Conservation (phyloP, 2,797 vertebrate genomes). For the Tarsius wallacei region DNA sequence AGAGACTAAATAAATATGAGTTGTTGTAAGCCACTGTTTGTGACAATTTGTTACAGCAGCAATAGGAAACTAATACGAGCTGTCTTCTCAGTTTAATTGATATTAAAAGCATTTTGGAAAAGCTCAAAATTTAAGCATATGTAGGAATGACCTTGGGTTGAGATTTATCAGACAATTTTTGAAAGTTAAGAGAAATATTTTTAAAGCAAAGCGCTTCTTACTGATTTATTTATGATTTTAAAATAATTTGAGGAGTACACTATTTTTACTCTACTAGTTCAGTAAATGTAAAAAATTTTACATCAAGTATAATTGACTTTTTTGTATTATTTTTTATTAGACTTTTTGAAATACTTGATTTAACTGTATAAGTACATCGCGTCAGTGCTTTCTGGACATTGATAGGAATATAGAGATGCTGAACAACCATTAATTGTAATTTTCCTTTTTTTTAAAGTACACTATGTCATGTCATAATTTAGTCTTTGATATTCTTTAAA, state of each 20-base stretch:
- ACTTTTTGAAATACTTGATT: not conserved
- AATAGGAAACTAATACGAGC: not conserved
- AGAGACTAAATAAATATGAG: not conserved
- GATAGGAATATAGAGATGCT: not conserved
- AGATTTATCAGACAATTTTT: conserved; percentile 39
- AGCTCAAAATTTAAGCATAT: conserved; percentile 30
- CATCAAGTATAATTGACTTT: not conserved
- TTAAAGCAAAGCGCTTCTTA: not conserved
- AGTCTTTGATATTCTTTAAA: not conserved
- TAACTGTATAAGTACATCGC: not conserved
- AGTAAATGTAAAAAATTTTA: not conserved
- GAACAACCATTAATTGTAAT: not conserved
- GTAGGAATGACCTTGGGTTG: not conserved
- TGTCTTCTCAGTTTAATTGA: not conserved
- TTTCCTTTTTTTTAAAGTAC: conserved; percentile 1
- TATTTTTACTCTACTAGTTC: not conserved
- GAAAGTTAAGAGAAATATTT: not conserved
- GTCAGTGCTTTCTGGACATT: not conserved
- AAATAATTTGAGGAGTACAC: not conserved
- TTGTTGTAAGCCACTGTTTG: not conserved
- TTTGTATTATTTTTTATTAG: not conserved
- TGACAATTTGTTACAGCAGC: not conserved
- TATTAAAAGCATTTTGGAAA: not conserved
- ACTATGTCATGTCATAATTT: not conserved
- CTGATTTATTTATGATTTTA: not conserved